Base-by-base conservation (phyloP, 2,888 invertebrate genomes). In the Thalpophila matura region DNA sequence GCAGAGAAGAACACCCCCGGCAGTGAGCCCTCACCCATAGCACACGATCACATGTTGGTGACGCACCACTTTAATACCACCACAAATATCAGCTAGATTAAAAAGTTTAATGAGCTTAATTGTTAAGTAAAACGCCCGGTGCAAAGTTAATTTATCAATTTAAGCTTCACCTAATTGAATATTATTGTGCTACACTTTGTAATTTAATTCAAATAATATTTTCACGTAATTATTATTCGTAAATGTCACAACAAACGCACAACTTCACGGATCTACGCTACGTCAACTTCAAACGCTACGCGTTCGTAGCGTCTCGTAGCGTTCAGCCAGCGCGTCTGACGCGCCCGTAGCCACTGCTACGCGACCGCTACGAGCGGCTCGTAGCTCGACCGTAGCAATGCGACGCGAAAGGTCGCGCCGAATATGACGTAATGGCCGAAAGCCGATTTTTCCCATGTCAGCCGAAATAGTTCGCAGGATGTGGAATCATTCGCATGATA, bases 341-440 rank as follows among this genome's bases (percentile, higher is more conserved):
- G 88, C 82, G 87, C 82, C 81, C 90, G 91, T 92, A 92, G 90
- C 83, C 87, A 92, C 92, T 91, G 90, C 89, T 93, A 92, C 92
- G 89, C 65, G 73, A 54, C 74, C 66, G 83, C 79, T 83, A 85
- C 85, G 85, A 70, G 68, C 69, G 49, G 51, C 70, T 60, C 80
- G 89, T 86, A 87, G 87, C 83, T 77, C 72, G 70, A 65, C 73
- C 87, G 88, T 87, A 88, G 91, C 87, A 85, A 49, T 83, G 87
- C 86, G 83, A 82, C 84, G 86, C 80, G 72, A 67, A 70, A 79
- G 80, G 81, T 74, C 75, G 80, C 77, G 66, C 75, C 76, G 75
- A 80, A 79, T 82, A 84, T 90, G 90, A 90, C 89, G 89, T 89
- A 70, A 73, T 64, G 61, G 62, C 37, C 67, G 64, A 77, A 71